Percentiles rank a stretch among this genome's conserved stretches.
These are phyloP conservation scores for Erpetoichthys calabaricus DNA, from an alignment of 2,797 vertebrate genomes.

Conservation along the genomic window DNA sequence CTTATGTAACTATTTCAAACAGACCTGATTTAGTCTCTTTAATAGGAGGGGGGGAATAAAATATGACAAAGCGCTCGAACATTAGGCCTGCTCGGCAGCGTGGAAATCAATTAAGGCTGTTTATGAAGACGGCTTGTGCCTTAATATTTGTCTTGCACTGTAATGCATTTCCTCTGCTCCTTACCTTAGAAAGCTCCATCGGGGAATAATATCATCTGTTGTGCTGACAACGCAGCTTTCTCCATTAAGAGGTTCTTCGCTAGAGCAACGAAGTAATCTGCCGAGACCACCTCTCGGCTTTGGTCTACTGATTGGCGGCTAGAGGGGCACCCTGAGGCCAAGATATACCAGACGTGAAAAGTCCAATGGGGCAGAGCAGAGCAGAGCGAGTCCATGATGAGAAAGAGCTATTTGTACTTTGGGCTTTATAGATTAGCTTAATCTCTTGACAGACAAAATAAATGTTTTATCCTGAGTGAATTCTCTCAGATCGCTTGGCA, in stretches of 20 bases:
- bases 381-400: no score
- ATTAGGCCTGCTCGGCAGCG: slow-evolving; percentile 4
- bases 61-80: no score
- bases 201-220: slow-evolving; percentile 18
- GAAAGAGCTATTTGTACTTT: no score
- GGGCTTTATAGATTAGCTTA: no score
- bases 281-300: slow-evolving; percentile 23
- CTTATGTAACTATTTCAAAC: no score
- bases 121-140: slow-evolving; percentile 15
- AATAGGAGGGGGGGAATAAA: no score
- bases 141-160: slow-evolving; percentile 12
- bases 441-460: no score
- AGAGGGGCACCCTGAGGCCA: slow-evolving; percentile 20
- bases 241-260: slow-evolving; percentile 24
- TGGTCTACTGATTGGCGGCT: slow-evolving; percentile 22
- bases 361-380: neutral
- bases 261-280: slow-evolving; percentile 31
- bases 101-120: slow-evolving; percentile 6
- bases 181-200: slow-evolving; percentile 3
- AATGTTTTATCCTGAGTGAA: no score
- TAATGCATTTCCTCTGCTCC: slow-evolving; percentile 13
- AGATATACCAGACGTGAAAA: slow-evolving; percentile 19
- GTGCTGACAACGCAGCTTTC: slow-evolving; percentile 19
- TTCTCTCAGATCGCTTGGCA: no score
- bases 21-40: no score